These are phyloP conservation scores for Dryomyza anilis DNA, from an alignment of 2,888 invertebrate genomes.

Conservation along the genomic window DNA sequence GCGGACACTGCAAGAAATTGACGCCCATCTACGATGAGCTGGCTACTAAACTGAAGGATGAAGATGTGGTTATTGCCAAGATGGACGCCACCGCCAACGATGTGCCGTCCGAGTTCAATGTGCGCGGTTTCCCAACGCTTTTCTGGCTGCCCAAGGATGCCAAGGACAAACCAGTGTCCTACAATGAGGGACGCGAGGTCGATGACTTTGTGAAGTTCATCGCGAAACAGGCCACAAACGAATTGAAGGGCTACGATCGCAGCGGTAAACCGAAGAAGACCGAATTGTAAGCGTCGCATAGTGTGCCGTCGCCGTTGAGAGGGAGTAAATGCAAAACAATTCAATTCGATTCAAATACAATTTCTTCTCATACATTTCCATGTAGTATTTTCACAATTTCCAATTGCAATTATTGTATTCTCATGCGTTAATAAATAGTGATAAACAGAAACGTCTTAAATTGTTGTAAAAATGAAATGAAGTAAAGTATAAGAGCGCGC, in stretches of 20 bases:
- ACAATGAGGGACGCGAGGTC: conserved; percentile 91
- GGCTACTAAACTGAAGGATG: conserved; percentile 83
- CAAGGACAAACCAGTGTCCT: conserved; percentile 79
- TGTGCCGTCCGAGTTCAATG: conserved; percentile 88
- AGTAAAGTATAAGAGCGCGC: not conserved
- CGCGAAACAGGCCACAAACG: conserved; percentile 86
- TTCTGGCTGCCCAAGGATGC: conserved; percentile 91
- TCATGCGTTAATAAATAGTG: not conserved
- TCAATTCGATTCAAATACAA: conserved; percentile 22
- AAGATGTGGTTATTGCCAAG: conserved; percentile 91
- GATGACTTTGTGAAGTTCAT: conserved; percentile 96
- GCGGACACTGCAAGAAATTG: conserved; percentile 97
- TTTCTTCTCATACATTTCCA: conserved; percentile 34
- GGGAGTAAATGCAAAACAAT: conserved; percentile 1
- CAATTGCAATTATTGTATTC: conserved; percentile 11
- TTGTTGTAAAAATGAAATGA: not conserved
- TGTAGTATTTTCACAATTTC: conserved; percentile 12
- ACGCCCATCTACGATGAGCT: conserved; percentile 93
- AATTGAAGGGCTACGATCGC: conserved; percentile 85
- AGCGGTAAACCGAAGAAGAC: conserved; percentile 70
- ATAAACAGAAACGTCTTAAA: not conserved
- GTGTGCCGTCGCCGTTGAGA: not conserved
- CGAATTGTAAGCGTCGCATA: conserved; percentile 48
- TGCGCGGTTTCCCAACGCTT: conserved; percentile 96
- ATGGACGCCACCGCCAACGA: conserved; percentile 99